A percentile compares a stretch with the other conserved stretches of the same genome.
These are phyloP conservation scores for Oreotrochilus melanogaster DNA, from an alignment of 2,113 vertebrate species.

Conservation along the genomic window DNA sequence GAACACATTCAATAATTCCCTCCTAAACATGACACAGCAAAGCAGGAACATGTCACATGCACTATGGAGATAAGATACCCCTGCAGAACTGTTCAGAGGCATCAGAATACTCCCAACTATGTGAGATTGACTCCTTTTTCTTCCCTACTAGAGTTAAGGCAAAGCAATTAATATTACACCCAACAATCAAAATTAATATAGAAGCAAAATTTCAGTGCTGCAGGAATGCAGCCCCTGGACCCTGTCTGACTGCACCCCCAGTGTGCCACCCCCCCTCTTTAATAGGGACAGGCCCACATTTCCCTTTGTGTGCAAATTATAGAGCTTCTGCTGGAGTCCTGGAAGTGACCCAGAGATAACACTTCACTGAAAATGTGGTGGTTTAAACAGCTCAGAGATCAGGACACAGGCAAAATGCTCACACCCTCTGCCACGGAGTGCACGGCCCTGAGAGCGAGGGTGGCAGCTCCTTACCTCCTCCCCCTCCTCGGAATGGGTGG, in stretches of 20 bases:
- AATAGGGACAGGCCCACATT: neutral
- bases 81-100: neutral
- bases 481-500: conserved; percentile 92
- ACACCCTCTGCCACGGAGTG: neutral
- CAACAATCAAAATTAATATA: neutral
- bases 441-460: neutral
- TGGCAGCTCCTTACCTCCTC: conserved; percentile 87
- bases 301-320: neutral
- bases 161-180: neutral
- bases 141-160: neutral
- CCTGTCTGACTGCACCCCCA: no score
- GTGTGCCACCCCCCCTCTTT: neutral
- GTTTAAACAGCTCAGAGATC: neutral
- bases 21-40: neutral
- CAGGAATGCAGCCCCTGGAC: neutral
- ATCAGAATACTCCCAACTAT: neutral
- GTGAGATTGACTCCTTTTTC: rapidly evolving
- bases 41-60: neutral
- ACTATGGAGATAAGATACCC: neutral
- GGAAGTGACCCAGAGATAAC: neutral
- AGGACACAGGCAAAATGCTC: neutral
- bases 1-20: conserved; percentile 24
- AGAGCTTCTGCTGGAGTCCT: neutral
- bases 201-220: neutral
- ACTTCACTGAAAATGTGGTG: neutral